Percentiles rank a stretch among this genome's conserved stretches.
Evolutionary conservation across 2,113 vertebrate genomes (phyloP).

Genomic region (Cololabis saira): DNA sequence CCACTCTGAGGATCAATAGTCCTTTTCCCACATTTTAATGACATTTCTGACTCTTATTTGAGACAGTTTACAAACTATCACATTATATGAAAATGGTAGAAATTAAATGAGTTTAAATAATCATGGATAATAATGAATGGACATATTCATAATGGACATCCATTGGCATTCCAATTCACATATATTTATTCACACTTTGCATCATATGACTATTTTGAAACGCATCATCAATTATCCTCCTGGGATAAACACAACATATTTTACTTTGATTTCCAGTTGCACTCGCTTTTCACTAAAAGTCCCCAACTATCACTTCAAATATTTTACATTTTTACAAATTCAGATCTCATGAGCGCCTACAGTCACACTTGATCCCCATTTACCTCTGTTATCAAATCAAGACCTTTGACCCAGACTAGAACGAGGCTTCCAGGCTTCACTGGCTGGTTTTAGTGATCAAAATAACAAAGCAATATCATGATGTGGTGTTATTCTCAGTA

Average conservation of each 20-base stretch:
- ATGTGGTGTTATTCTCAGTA: conserved; percentile 62
- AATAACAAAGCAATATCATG: conserved; percentile 43
- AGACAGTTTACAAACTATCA: no score
- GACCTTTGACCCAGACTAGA: conserved; percentile 38
- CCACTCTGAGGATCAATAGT: no score
- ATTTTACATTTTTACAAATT: no score
- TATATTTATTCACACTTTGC: not conserved
- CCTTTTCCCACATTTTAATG: no score
- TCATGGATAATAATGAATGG: no score
- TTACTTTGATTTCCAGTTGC: conserved; percentile 4
- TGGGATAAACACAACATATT: not conserved
- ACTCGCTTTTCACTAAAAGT: not conserved
- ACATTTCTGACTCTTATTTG: no score
- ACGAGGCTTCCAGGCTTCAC: conserved; percentile 48
- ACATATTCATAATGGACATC: no score
- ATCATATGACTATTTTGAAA: not conserved
- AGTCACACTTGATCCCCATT: conserved; percentile 66
- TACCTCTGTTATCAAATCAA: conserved; percentile 51
- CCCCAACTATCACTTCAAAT: no score
- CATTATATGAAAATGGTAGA: no score
- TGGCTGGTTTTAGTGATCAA: conserved; percentile 42
- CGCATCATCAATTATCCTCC: not conserved
- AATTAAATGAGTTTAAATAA: no score
- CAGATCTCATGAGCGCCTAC: conserved; percentile 27
- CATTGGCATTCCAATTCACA: no score